Conservation (phyloP, 2,797 vertebrate genomes). For the Acridotheres tristis region DNA sequence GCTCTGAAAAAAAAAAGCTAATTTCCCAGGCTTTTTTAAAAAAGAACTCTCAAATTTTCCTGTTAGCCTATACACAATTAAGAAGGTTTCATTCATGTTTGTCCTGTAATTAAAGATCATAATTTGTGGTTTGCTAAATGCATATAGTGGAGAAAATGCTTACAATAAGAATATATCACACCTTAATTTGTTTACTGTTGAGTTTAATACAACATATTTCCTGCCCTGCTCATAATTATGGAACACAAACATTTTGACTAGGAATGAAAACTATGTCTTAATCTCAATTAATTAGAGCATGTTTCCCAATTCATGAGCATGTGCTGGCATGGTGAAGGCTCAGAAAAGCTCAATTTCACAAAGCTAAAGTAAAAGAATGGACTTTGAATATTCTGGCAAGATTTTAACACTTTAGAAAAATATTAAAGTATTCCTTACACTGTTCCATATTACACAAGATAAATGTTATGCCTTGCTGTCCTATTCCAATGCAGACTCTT, state of each 20-base stretch:
- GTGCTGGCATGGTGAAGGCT: background rate
- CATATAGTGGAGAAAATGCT: background rate
- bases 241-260: background rate
- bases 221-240: background rate
- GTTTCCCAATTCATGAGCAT: background rate
- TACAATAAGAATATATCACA: background rate
- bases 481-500: background rate
- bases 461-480: background rate
- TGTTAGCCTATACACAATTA: background rate
- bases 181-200: background rate
- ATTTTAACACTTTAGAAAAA: background rate
- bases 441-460: background rate
- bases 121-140: background rate
- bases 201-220: background rate
- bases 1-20: background rate
- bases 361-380: background rate
- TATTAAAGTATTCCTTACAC: background rate
- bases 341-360: background rate
- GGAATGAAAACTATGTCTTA: background rate
- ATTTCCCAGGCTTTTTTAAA: background rate
- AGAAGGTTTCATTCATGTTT: background rate
- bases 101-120: background rate
- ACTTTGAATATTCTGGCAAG: background rate
- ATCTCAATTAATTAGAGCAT: background rate
- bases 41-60: background rate